Base-by-base conservation (phyloP, 2,797 vertebrate genomes). In the Notolepis coatsorum region DNA sequence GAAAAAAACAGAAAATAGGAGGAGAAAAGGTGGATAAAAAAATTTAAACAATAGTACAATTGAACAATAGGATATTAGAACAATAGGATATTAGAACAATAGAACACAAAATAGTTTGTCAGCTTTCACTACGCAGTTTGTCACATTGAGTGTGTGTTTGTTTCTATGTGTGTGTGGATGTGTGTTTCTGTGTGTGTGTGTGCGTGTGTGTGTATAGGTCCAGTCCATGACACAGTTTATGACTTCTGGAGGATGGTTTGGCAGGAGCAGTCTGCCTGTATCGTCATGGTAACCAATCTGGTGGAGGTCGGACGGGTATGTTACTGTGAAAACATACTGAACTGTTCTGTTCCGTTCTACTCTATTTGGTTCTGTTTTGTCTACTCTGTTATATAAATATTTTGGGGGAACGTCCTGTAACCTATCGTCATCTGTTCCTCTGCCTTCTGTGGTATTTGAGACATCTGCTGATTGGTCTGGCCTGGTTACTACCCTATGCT, bases 211-310 rank as follows among this genome's bases (percentile, higher is more conserved):
- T 33, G 2, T 21, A 4, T 53, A 99, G 97, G 98, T 68, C 98
- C 98, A 7, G 97, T 99, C 79, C 98, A 99, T 48, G 98, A 99
- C 91, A 99, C 98, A 0, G 97, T 99, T 7, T 99, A 99, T 77
- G 98, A 99, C 85, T 99, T 99, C 87, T 99, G 98, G 98, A 96
- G 98, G 85, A 99, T 99, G 98, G 94, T 96, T 82, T 99, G 98
- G 98, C 98, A 99, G 86, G 98, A 99, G 55, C 98, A 99, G 73
- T 99, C 98, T 0, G 97, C 95, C 70, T 99, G 97, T 72, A 93
- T 99, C 54, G 97, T 99, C 72, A 99, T 99, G 98, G 97, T 99
- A 74, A 99, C 98, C 81, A 99, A 99, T 87, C 92, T 99, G 88
- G 98, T 99, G 78, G 98, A 99, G 82, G 98, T 99, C 68, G 98